Evolutionary conservation across 2,797 vertebrate genomes (phyloP).

Genomic region (Leptoclinus maculatus): DNA sequence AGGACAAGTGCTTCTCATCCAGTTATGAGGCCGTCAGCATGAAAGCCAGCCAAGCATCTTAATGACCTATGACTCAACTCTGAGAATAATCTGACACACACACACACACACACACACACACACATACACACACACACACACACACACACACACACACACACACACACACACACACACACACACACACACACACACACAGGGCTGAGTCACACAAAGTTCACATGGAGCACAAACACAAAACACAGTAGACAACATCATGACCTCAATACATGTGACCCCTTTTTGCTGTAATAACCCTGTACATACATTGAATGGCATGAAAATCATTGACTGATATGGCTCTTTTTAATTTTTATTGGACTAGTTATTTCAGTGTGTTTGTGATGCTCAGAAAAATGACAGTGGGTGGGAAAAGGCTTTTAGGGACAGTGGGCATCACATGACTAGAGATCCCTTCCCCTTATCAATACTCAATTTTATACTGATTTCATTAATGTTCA

Average conservation of each 20-base stretch:
- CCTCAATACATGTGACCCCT: not conserved
- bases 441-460: not conserved
- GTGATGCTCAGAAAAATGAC: not conserved
- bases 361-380: not conserved
- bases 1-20: constrained; percentile 67
- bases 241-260: not conserved
- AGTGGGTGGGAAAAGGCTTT: not conserved
- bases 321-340: not conserved
- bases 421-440: not conserved
- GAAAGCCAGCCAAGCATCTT: constrained; percentile 69
- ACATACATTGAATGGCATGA: not conserved
- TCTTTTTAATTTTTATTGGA: not conserved
- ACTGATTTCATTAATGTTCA: not conserved
- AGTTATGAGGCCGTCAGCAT: constrained; percentile 68
- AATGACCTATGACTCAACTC: constrained; percentile 72
- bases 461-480: not conserved
- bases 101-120: constrained; percentile 15
- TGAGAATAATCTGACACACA: constrained; percentile 34
- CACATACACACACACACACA: constrained; percentile 1
- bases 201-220: constrained; percentile 41
- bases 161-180: constrained; percentile 11
- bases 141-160: constrained; percentile 28
- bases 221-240: constrained; percentile 34
- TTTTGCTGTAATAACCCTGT: not conserved
- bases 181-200: not conserved